Conservation (phyloP, 2,113 vertebrate genomes). For the Ochotona princeps region DNA sequence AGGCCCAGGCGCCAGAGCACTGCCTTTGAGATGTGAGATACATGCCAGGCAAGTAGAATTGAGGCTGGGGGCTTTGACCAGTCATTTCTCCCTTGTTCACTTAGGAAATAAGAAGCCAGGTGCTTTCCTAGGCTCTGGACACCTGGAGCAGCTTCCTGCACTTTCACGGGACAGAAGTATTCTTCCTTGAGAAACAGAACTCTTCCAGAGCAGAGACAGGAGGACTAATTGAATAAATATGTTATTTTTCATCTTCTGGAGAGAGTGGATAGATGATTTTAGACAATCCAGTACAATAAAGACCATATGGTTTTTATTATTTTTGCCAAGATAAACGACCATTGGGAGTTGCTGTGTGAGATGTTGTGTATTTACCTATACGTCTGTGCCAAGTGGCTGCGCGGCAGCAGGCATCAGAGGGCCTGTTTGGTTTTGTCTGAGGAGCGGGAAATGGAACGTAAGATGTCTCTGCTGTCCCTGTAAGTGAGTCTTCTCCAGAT, state of each 20-base stretch:
- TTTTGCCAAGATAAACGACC: constrained; percentile 61
- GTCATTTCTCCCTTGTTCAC: neutral
- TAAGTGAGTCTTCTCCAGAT: constrained; percentile 47
- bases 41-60: neutral
- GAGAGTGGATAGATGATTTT: constrained; percentile 68
- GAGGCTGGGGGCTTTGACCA: neutral
- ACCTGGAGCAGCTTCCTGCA: neutral
- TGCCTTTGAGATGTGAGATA: neutral
- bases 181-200: neutral
- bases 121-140: neutral
- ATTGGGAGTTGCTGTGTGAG: constrained; percentile 68
- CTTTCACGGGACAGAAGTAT: neutral
- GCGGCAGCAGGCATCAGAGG: constrained; percentile 59
- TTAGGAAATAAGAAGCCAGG: neutral
- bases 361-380: constrained; percentile 68
- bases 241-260: constrained; percentile 57
- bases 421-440: constrained; percentile 68
- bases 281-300: constrained; percentile 57
- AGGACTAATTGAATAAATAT: constrained; percentile 64
- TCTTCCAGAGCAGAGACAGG: constrained; percentile 41
- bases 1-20: neutral
- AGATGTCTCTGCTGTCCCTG: constrained; percentile 62
- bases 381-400: constrained; percentile 59
- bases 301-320: constrained; percentile 63
- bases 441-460: constrained; percentile 22